Percentiles rank a stretch among this genome's conserved stretches.
These are phyloP conservation scores for Dermochelys coriacea DNA, from an alignment of 2,797 vertebrate species.

Conservation along the genomic window DNA sequence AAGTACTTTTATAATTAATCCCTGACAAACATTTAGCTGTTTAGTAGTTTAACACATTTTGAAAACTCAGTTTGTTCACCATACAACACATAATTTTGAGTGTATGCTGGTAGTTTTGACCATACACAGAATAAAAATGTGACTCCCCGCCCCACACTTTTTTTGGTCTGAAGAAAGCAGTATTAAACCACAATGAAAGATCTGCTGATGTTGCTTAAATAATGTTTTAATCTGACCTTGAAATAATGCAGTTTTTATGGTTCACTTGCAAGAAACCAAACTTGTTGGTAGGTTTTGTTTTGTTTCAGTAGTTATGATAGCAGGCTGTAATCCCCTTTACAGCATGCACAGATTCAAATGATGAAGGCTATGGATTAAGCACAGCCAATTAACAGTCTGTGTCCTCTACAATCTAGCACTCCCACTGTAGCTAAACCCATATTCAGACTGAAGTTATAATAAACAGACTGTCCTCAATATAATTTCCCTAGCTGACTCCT, in stretches of 20 bases:
- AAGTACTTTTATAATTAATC: slow-evolving; percentile 27
- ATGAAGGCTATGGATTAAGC: slow-evolving; percentile 64
- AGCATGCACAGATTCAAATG: slow-evolving; percentile 45
- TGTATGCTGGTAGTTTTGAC: background rate
- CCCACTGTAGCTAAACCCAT: slow-evolving; percentile 75
- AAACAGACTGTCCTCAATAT: slow-evolving; percentile 63
- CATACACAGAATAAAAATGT: background rate
- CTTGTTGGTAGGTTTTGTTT: background rate
- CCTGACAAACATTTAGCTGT: background rate
- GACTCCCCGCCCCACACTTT: background rate
- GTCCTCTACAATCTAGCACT: slow-evolving; percentile 77
- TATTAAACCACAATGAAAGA: background rate
- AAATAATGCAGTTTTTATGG: background rate
- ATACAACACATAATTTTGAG: background rate
- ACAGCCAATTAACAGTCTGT: slow-evolving; percentile 79
- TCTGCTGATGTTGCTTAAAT: background rate
- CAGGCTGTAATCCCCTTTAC: slow-evolving; percentile 35
- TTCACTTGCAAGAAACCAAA: background rate
- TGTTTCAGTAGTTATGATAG: background rate
- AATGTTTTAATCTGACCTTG: background rate
- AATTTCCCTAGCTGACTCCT: slow-evolving; percentile 65
- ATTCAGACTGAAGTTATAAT: slow-evolving; percentile 73
- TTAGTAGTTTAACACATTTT: background rate
- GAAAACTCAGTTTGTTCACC: background rate
- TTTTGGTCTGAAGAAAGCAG: background rate